Evolutionary conservation across 64 coral and sea anemone species (phyloP).

Genomic region (Stichodactyla helianthus): DNA sequence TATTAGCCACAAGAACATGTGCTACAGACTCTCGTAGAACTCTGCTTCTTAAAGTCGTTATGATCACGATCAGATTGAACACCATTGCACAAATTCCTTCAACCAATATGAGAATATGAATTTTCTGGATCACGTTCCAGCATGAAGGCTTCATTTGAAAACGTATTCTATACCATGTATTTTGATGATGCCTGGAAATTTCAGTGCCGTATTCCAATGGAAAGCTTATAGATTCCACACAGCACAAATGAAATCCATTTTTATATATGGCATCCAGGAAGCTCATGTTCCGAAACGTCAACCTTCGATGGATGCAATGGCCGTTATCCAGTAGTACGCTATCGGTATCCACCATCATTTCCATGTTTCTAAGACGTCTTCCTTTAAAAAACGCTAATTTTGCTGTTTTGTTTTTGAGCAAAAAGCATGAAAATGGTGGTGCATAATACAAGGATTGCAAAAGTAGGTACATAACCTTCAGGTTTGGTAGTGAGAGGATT

Average conservation of each 20-base stretch:
- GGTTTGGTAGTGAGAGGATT: neutral
- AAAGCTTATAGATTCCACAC: neutral
- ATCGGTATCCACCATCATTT: neutral
- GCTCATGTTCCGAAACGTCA: neutral
- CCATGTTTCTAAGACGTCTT: neutral
- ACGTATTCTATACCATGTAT: neutral
- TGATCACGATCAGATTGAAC: neutral
- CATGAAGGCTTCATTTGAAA: neutral
- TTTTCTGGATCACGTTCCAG: neutral
- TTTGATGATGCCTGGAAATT: neutral
- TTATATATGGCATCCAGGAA: neutral
- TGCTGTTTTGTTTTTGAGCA: no score
- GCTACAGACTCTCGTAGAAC: no score
- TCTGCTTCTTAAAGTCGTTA: neutral
- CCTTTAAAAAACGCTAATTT: neutral
- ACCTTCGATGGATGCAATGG: neutral
- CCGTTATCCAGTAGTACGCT: neutral
- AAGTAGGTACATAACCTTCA: neutral
- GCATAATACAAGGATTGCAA: no score
- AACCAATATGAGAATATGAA: neutral
- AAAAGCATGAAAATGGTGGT: no score
- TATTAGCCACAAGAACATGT: no score
- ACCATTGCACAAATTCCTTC: neutral
- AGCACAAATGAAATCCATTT: neutral
- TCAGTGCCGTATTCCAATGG: neutral